Evolutionary conservation across 2,797 vertebrate genomes (phyloP), one percentile per base, ranked within the genome.

Genomic region (Megalops cyprinoides): DNA sequence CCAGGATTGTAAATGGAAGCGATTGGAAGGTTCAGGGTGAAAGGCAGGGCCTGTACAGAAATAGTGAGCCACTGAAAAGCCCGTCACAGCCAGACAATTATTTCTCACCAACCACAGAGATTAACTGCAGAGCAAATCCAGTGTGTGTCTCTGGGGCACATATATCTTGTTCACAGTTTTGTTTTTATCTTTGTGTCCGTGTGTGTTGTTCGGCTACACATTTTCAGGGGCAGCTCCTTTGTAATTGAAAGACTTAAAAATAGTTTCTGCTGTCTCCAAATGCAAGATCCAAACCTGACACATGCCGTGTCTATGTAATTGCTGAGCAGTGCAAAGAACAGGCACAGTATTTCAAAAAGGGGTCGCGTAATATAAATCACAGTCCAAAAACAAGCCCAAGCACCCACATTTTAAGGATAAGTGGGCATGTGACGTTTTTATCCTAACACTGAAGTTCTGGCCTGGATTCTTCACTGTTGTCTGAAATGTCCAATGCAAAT

Each of bases 11-110:
- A 49, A 74, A 49, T 39, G 23, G 20, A n/a, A 31, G 31, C 14
- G 37, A 65, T 44, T 71, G 67, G 65, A 71, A 44, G 44, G 67
- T 71, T 42, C 67, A 71, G 67, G 67, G 67, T 71, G 67, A 44
- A 71, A 71, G 67, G 39, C 67, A 71, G 39, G n/a, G 39, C 4
- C 67, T 44, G 65, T 69, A 37, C 31, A 69, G 37, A 20, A 42
- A 69, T 20, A 71, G n/a, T n/a, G n/a, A n/a, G n/a, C n/a, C n/a
- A n/a, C n/a, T n/a, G 37, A 71, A 42, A 44, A 39, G n/a, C 20
- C 67, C 12, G 37, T 39, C 39, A 71, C n/a, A 42, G 67, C 37
- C 37, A 71, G 67, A 44, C n/a, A 44, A 71, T 71, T 71, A 71
- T 71, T 71, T 71, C 1, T 71, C 1, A 9, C 67, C 23, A 67